phyloP scores from a whole-genome alignment of 2,113 vertebrate genomes.

The Vimba vimba region DNA sequence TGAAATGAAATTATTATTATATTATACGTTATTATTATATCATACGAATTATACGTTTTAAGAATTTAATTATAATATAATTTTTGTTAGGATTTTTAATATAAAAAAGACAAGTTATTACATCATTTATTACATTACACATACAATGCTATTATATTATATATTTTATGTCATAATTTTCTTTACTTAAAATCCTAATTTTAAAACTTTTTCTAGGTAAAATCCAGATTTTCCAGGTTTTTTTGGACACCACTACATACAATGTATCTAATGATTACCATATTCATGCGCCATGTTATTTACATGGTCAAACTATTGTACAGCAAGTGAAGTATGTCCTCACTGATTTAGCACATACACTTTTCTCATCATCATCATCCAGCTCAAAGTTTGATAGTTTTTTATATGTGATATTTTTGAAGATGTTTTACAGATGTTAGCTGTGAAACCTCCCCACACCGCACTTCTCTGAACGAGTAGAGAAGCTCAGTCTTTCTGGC shows the following conservation, averaged over 20 bases:
- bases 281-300: background rate
- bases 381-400: background rate
- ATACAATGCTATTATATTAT: background rate
- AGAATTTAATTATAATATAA: too few relatives aligned
- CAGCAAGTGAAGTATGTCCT: background rate
- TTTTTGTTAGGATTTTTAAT: too few relatives aligned
- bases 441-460: background rate
- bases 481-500: constrained; percentile 3
- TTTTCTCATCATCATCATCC: background rate
- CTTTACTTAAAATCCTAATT: background rate
- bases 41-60: too few relatives aligned
- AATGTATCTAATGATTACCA: background rate
- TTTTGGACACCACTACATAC: background rate
- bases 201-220: background rate
- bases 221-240: background rate
- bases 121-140: too few relatives aligned
- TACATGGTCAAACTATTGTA: background rate
- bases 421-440: background rate
- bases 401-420: background rate
- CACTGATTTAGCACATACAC: background rate
- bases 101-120: too few relatives aligned
- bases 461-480: constrained; percentile 9
- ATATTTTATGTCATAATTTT: background rate
- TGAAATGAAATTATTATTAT: background rate
- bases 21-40: too few relatives aligned